Conservation (phyloP, 2,797 vertebrate genomes). For the Microhierax caerulescens region DNA sequence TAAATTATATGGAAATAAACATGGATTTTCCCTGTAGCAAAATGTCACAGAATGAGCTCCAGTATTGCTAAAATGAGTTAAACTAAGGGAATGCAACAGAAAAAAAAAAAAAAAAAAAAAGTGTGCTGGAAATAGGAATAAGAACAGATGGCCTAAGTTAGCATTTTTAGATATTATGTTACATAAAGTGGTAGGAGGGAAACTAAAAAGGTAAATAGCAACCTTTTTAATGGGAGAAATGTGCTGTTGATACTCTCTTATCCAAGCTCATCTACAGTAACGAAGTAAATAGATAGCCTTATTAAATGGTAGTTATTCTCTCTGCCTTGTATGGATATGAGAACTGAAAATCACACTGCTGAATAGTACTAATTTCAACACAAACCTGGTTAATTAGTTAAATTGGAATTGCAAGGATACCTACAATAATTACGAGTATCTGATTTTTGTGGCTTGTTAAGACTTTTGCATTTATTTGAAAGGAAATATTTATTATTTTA, state of each 20-base stretch:
- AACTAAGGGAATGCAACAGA: background rate
- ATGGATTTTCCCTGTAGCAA: constrained; percentile 27
- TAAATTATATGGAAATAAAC: constrained; percentile 35
- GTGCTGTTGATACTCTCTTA: constrained; percentile 47
- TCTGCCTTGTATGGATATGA: background rate
- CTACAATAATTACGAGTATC: background rate
- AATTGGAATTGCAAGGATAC: background rate
- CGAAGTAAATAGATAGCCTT: background rate
- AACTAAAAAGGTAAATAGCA: constrained; percentile 22
- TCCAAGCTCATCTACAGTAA: background rate
- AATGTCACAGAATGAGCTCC: constrained; percentile 22
- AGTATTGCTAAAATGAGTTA: constrained; percentile 29
- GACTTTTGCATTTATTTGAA: background rate
- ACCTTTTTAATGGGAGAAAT: constrained; percentile 34
- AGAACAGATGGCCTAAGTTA: constrained; percentile 60
- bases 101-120: background rate
- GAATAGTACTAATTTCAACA: background rate
- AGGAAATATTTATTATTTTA: background rate
- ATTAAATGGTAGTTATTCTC: background rate
- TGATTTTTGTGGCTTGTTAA: background rate
- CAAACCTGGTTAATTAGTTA: background rate
- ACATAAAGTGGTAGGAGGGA: constrained; percentile 55
- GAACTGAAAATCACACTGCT: background rate
- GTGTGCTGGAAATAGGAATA: constrained; percentile 39
- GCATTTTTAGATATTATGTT: constrained; percentile 41